phyloP scores from a whole-genome alignment of 2,113 vertebrate species.

The Sylvietta virens region DNA sequence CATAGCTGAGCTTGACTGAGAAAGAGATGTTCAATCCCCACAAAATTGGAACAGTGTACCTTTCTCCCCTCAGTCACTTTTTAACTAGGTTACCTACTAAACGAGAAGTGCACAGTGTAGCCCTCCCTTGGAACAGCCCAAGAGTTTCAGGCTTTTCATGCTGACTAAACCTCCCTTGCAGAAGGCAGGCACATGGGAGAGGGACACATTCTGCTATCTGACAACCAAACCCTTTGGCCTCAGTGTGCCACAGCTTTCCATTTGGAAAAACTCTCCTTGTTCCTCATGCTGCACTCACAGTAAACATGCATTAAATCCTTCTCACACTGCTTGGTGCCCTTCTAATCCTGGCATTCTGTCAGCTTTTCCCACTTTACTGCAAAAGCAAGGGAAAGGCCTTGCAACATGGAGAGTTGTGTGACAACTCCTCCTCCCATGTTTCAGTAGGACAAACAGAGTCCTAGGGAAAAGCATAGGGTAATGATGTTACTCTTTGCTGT shows the following conservation, averaged over 20 bases:
- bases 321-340: neutral
- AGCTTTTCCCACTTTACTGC: neutral
- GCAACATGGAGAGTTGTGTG: neutral
- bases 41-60: neutral
- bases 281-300: neutral
- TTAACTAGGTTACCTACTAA: neutral
- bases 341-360: neutral
- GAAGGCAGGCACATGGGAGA: neutral
- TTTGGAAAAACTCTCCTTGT: neutral
- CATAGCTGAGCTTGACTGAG: neutral
- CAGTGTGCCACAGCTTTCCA: accelerated
- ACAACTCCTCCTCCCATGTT: neutral
- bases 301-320: neutral
- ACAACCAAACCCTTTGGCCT: neutral
- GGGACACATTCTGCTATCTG: neutral
- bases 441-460: neutral
- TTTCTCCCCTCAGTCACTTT: neutral
- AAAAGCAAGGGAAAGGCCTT: neutral
- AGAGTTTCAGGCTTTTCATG: neutral
- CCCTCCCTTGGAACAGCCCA: neutral
- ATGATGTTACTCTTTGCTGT: neutral
- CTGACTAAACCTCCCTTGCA: accelerated
- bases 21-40: neutral
- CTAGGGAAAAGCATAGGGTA: neutral
- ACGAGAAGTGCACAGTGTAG: neutral